Evolutionary conservation across 1,140 invertebrate species (phyloP), one percentile per base, ranked within the genome.

Genomic region (Sycophila sp.): DNA sequence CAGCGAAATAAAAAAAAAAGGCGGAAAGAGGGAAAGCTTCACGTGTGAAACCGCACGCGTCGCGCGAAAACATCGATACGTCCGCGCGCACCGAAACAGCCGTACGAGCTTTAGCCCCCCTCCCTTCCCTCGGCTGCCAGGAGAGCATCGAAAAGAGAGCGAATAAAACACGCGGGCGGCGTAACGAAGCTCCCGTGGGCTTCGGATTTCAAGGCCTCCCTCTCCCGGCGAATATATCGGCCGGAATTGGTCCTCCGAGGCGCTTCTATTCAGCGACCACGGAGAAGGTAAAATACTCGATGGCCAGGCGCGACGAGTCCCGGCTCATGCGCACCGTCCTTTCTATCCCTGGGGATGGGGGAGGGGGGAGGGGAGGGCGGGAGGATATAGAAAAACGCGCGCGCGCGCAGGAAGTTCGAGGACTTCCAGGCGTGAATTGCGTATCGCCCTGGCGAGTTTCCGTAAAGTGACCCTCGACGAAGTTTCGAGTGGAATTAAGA

Each of bases 401-500:
- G 47, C 34, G 28, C 26, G 28, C 28, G 10, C 17, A 49, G 28
- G 17, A 63, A 63, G 17, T 63, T 63, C 28, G 28, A 10, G 42
- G 53, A 34, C 32, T 63, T 47, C 42, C 11, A 53, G 32, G 45
- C 56, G 56, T 56, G 56, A 66, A 66, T 66, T 66, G 34, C 51
- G 36, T 55, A 56, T 66, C 51, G 51, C 8, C 42, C 51, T 62
- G 11, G 15, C 11, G 38, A 40, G 17, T 19, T 6, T n/a, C 15
- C 42, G 42, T 15, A 47, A 22, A 47, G 42, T 22, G 42, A 47
- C 42, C 42, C 42, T 47, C 24, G 24, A 47, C 42, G 24, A 47
- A 47, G 42, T 47, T 47, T 47, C 42, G 42, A 47, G 42, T 47
- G 24, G 24, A 47, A 47, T 47, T 47, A 47, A 47, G 42, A 22